phyloP scores from a whole-genome alignment of 1,140 invertebrate genomes.

The Lucilia sericata region DNA sequence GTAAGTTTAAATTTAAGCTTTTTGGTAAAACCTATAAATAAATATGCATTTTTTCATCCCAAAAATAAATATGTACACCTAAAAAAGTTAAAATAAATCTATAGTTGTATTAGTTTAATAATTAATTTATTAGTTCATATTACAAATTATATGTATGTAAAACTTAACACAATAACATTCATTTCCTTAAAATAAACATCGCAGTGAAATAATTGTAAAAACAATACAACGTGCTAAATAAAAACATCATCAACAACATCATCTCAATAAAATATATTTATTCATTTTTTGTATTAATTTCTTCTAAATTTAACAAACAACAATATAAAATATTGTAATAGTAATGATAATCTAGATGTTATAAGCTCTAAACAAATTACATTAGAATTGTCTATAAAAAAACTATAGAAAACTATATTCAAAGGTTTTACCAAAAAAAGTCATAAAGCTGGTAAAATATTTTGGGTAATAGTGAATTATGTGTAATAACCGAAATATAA shows the following conservation, averaged over 20 bases:
- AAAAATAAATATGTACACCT: background rate
- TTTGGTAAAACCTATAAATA: background rate
- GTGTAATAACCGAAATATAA: background rate
- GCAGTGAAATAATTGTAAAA: background rate
- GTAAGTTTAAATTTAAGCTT: slow-evolving; percentile 2
- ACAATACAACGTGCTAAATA: background rate
- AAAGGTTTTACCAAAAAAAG: no score
- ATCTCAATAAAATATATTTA: background rate
- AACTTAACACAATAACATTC: background rate
- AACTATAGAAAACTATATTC: no score
- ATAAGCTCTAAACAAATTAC: no score
- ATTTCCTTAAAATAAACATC: background rate
- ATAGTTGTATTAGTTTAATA: background rate
- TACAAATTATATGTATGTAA: background rate
- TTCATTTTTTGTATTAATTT: no score
- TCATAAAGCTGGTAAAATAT: no score
- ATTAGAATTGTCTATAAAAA: no score
- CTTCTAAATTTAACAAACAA: no score
- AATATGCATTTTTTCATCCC: slow-evolving; percentile 19
- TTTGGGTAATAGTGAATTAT: no score
- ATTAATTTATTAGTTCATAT: background rate
- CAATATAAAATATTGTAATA: no score
- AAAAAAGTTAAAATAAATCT: background rate
- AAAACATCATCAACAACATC: background rate
- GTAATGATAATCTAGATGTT: no score